Conservation (phyloP, 2,888 invertebrate genomes). For the Limenitis camilla region DNA sequence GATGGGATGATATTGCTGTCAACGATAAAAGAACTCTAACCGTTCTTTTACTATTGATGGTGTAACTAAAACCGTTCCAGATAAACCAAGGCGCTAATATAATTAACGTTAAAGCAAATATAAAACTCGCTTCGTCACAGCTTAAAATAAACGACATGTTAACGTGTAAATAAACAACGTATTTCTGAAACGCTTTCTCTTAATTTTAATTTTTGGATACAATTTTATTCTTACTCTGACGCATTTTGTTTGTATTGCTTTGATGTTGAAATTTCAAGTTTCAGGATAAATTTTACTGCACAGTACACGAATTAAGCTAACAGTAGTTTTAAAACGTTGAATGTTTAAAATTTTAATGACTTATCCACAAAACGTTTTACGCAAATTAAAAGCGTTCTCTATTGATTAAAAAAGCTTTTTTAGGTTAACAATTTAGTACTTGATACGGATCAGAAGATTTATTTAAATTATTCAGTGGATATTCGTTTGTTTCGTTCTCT, state of each 20-base stretch:
- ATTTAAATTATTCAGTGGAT: constrained; percentile 37
- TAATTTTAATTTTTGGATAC: constrained; percentile 13
- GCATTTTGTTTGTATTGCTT: constrained; percentile 19
- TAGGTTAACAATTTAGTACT: constrained; percentile 38
- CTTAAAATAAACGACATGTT: constrained; percentile 20
- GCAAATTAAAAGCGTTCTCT: constrained; percentile 22
- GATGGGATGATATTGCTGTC: constrained; percentile 54
- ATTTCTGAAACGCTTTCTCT: constrained; percentile 13
- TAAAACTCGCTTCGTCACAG: constrained; percentile 24
- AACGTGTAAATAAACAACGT: constrained; percentile 18
- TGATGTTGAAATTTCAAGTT: constrained; percentile 17
- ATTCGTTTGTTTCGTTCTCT: constrained; percentile 19
- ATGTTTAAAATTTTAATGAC: constrained; percentile 17
- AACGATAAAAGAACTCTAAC: constrained; percentile 41
- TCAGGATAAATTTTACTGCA: constrained; percentile 13
- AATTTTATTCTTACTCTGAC: constrained; percentile 17
- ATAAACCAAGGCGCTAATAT: constrained; percentile 64
- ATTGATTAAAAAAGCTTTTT: constrained; percentile 32
- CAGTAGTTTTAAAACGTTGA: constrained; percentile 14
- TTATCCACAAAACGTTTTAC: constrained; percentile 14
- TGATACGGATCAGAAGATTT: constrained; percentile 41
- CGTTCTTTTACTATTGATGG: constrained; percentile 46
- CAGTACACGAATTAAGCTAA: constrained; percentile 14
- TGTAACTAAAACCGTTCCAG: constrained; percentile 53
- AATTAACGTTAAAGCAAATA: constrained; percentile 30